These are phyloP conservation scores for Aplodontia rufa DNA, from an alignment of 2,113 vertebrate species.

Conservation along the genomic window DNA sequence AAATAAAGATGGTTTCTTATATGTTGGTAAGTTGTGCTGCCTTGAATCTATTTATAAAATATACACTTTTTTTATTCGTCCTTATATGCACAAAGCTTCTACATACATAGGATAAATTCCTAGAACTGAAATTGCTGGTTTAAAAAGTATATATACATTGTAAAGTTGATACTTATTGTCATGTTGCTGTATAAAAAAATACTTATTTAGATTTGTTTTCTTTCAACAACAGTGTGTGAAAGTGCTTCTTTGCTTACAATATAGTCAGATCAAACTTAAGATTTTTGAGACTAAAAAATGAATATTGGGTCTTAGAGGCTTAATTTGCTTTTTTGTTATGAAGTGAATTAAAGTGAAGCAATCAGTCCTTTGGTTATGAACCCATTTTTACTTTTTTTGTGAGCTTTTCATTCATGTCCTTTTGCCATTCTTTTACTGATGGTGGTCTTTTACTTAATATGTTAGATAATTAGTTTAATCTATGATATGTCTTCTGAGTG, in stretches of 20 bases:
- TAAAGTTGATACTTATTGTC: neutral
- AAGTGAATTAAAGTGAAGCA: neutral
- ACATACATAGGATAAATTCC: neutral
- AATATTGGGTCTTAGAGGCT: neutral
- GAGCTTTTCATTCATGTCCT: neutral
- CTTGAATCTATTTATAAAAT: neutral
- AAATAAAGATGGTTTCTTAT: constrained; percentile 25
- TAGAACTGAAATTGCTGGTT: neutral
- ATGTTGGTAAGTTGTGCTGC: neutral
- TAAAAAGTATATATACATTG: neutral
- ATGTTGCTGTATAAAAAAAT: neutral
- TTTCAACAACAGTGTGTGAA: neutral
- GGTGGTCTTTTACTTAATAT: neutral
- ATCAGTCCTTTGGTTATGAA: neutral
- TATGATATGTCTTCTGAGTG: neutral
- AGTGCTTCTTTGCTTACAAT: neutral
- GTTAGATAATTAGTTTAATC: neutral
- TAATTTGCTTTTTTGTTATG: constrained; percentile 13
- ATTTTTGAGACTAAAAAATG: constrained; percentile 11
- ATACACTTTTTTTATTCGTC: neutral
- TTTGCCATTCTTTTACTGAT: neutral
- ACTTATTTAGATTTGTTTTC: neutral
- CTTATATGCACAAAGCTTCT: neutral
- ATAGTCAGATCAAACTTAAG: neutral
- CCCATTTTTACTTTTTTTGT: neutral